phyloP scores from a whole-genome alignment of 2,888 invertebrate species.

The Drosophila crucigera region DNA sequence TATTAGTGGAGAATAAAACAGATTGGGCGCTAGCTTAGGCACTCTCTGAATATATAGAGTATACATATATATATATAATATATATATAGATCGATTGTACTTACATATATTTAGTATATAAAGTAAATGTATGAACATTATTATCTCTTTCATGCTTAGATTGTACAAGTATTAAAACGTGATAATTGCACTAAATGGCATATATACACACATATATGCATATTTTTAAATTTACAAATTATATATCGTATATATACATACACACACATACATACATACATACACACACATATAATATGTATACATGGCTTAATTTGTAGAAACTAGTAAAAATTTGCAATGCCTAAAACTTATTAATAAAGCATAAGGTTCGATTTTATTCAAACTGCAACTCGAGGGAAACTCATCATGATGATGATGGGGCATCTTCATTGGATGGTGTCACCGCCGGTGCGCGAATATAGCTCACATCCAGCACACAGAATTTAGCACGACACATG shows the following conservation, averaged over 20 bases:
- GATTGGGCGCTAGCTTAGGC: slow-evolving; percentile 47
- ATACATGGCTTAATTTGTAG: slow-evolving; percentile 47
- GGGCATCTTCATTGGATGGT: slow-evolving; percentile 12
- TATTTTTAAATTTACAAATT: slow-evolving; percentile 57
- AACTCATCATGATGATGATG: slow-evolving; percentile 49
- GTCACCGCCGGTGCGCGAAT: slow-evolving; percentile 50
- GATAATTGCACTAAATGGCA: slow-evolving; percentile 73
- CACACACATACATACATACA: slow-evolving; percentile 36
- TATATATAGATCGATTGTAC: slow-evolving; percentile 59
- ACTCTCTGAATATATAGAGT: slow-evolving; percentile 32
- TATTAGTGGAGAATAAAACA: slow-evolving; percentile 42
- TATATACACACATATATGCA: slow-evolving; percentile 56
- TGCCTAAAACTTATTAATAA: slow-evolving; percentile 64
- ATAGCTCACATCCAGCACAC: slow-evolving; percentile 92
- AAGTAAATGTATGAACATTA: slow-evolving; percentile 51
- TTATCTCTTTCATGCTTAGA: slow-evolving; percentile 67
- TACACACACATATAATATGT: slow-evolving; percentile 33
- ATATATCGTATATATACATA: slow-evolving; percentile 39
- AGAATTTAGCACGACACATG: slow-evolving; percentile 93
- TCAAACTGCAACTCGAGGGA: slow-evolving; percentile 7
- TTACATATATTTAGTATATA: slow-evolving; percentile 40
- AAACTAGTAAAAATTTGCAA: slow-evolving; percentile 46
- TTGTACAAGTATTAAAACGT: slow-evolving; percentile 79
- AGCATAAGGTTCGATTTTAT: slow-evolving; percentile 53
- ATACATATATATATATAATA: background rate